These are phyloP conservation scores for Hephaestus fuliginosus DNA, from an alignment of 2,797 vertebrate genomes.

Conservation along the genomic window DNA sequence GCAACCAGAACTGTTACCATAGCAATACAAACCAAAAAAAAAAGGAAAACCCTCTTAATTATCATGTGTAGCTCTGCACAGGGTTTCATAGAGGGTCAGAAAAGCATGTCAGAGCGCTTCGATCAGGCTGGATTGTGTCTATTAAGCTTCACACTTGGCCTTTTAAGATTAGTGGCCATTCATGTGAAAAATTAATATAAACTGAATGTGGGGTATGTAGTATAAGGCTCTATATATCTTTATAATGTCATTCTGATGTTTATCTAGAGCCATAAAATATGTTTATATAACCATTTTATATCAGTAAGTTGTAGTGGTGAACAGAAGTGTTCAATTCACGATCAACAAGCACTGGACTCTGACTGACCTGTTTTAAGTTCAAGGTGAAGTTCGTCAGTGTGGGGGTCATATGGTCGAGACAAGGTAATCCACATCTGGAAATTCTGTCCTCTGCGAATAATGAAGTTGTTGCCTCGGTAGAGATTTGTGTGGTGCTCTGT, in stretches of 20 bases:
- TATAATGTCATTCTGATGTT: background rate
- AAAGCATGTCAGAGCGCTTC: background rate
- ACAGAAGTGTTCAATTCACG: background rate
- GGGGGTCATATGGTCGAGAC: constrained; percentile 81
- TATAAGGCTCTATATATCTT: background rate
- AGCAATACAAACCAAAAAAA: constrained; percentile 62
- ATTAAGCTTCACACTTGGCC: constrained; percentile 28
- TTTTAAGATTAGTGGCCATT: constrained; percentile 6
- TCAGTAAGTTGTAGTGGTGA: background rate
- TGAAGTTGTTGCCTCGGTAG: constrained; percentile 84
- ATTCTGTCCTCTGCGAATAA: constrained; percentile 90
- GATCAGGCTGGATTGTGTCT: background rate
- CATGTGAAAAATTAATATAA: background rate
- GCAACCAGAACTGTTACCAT: constrained; percentile 72
- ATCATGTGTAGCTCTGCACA: constrained; percentile 28
- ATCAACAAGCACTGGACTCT: background rate
- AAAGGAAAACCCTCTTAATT: constrained; percentile 6
- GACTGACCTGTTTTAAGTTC: constrained; percentile 88
- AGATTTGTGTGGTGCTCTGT: constrained; percentile 87
- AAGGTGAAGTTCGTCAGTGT: constrained; percentile 84
- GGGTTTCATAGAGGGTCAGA: constrained; percentile 4
- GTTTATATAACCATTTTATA: too few species aligned
- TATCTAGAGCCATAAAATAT: background rate
- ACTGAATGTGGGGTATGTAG: background rate
- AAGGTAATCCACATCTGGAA: constrained; percentile 87